phyloP scores from a whole-genome alignment of 2,797 vertebrate genomes.

The Cuniculus paca region DNA sequence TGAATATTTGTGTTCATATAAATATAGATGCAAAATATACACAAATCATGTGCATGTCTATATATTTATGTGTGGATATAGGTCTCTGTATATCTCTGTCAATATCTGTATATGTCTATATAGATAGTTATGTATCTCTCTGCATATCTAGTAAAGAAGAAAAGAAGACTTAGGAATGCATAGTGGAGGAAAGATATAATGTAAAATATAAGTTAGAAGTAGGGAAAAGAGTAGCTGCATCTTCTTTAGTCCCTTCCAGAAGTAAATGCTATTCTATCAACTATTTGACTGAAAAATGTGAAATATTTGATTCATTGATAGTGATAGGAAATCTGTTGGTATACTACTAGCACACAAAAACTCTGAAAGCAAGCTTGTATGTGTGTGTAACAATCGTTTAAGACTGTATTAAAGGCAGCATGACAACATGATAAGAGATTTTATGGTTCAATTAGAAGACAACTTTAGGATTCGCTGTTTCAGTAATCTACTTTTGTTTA shows the following conservation, averaged over 20 bases:
- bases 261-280: not conserved
- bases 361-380: not conserved
- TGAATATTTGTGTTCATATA: not conserved
- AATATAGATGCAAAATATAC: not conserved
- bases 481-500: not conserved
- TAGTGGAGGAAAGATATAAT: not conserved
- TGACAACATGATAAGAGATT: not conserved
- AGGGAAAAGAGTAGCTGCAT: not conserved
- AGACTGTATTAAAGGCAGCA: not conserved
- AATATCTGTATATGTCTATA: not conserved
- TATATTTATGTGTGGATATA: not conserved
- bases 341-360: not conserved
- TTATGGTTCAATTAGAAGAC: not conserved
- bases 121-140: not conserved
- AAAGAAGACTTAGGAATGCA: not conserved
- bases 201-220: not conserved
- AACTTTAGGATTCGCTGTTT: not conserved
- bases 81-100: not conserved
- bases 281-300: not conserved
- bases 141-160: not conserved
- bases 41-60: not conserved
- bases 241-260: not conserved
- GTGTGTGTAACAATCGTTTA: not conserved
- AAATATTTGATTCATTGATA: not conserved
- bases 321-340: not conserved